phyloP scores from a whole-genome alignment of 2,113 vertebrate species.

The Entomyzon cyanotis region DNA sequence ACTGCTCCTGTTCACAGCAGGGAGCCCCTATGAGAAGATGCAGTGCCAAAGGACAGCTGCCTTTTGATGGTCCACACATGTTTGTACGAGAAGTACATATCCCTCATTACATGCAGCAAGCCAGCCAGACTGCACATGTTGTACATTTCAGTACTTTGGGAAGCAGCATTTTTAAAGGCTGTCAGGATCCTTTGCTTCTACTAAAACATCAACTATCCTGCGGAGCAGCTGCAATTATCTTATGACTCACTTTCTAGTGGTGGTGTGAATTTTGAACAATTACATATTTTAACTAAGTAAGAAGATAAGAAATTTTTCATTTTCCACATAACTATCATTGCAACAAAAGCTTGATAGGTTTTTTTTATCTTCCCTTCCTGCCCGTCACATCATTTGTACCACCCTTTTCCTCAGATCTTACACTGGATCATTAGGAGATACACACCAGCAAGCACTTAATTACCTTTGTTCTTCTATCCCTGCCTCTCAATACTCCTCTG shows the following conservation, averaged over 20 bases:
- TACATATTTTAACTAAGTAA: not conserved
- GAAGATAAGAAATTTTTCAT: not conserved
- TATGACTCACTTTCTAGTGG: conserved; percentile 5
- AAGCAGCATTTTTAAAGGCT: not conserved
- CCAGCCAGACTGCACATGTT: not conserved
- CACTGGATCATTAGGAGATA: not conserved
- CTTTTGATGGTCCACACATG: fast-evolving
- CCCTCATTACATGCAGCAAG: not conserved
- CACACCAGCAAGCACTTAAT: not conserved
- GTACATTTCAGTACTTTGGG: not conserved
- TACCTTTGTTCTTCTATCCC: not conserved
- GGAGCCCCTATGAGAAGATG: not conserved
- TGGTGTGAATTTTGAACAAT: not conserved
- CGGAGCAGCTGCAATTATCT: not conserved
- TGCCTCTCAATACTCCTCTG: not conserved
- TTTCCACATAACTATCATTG: not conserved
- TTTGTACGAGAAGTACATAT: not conserved
- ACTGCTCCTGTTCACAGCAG: fast-evolving
- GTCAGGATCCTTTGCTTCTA: not conserved
- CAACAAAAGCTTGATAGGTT: not conserved
- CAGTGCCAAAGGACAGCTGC: not conserved
- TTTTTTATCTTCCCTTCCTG: not conserved
- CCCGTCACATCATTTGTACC: not conserved
- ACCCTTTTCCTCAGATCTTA: not conserved
- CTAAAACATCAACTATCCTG: not conserved